Conservation (phyloP, 2,888 invertebrate genomes). For the Andrena trimmerana region DNA sequence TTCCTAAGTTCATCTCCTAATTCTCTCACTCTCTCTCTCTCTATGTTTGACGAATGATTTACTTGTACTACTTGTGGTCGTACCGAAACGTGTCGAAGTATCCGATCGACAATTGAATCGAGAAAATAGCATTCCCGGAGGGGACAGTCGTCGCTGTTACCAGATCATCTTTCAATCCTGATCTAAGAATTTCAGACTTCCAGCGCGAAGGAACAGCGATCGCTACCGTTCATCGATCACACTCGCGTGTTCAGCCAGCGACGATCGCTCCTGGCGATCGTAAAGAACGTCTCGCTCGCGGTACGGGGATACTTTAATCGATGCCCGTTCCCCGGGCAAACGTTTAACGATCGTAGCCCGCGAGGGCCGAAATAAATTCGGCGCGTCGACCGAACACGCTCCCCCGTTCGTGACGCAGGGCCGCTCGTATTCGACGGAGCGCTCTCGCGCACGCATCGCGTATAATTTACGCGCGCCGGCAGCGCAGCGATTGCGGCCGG, state of each 20-base stretch:
- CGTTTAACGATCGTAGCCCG: conserved; percentile 36
- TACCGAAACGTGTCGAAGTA: too few species aligned
- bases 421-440: conserved; percentile 1
- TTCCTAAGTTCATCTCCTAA: too few species aligned
- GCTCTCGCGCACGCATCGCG: conserved; percentile 22
- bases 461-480: conserved; percentile 47
- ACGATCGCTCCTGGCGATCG: conserved; percentile 23
- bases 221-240: background rate
- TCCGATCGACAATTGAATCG: too few species aligned
- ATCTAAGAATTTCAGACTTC: background rate
- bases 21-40: too few species aligned
- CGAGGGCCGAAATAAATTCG: conserved; percentile 46
- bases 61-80: too few species aligned
- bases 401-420: background rate
- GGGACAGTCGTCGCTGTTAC: too few species aligned
- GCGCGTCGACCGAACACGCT: conserved; percentile 10
- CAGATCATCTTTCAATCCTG: too few species aligned
- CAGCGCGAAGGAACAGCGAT: background rate
- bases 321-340: background rate
- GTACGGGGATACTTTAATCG: conserved; percentile 40
- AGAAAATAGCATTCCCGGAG: too few species aligned
- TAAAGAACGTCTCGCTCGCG: conserved; percentile 11
- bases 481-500: conserved; percentile 33
- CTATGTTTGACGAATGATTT: too few species aligned
- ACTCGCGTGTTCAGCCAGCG: background rate